These are phyloP conservation scores for Takifugu rubripes DNA, from an alignment of 2,797 vertebrate genomes.

Conservation along the genomic window DNA sequence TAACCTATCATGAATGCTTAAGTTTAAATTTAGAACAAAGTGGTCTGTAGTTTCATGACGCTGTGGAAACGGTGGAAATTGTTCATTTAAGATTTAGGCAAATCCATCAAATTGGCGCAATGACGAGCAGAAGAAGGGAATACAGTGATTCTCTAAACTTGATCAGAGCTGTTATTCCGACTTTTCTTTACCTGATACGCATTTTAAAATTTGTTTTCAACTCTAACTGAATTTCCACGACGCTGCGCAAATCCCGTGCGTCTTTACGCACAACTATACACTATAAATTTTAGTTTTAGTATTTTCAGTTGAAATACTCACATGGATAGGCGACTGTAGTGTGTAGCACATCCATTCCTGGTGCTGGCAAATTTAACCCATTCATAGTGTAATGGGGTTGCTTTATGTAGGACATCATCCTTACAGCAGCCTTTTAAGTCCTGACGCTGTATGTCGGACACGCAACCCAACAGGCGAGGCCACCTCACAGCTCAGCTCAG, in stretches of 20 bases:
- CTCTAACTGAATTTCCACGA: not conserved
- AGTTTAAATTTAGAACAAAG: too few species aligned
- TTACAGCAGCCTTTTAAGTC: conserved; percentile 54
- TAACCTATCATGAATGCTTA: too few species aligned
- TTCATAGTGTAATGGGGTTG: conserved; percentile 89
- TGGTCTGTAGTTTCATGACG: too few species aligned
- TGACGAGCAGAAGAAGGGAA: too few species aligned
- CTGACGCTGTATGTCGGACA: conserved; percentile 51
- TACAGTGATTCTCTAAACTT: too few species aligned
- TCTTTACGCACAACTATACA: conserved; percentile 27
- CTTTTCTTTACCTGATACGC: too few species aligned
- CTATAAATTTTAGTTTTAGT: too few species aligned
- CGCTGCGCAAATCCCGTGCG: conserved; percentile 20
- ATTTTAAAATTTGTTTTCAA: too few species aligned
- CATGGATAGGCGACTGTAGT: conserved; percentile 85
- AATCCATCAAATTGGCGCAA: too few species aligned
- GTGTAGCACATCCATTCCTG: conserved; percentile 86
- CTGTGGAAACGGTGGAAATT: too few species aligned
- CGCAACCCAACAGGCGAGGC: conserved; percentile 37
- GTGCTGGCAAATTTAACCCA: conserved; percentile 80
- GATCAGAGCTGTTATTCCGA: too few species aligned
- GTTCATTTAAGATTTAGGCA: too few species aligned
- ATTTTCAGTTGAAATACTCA: conserved; percentile 69
- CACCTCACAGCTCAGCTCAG: conserved; percentile 28
- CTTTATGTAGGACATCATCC: conserved; percentile 93